Conservation (phyloP, 2,797 vertebrate genomes). For the Tarsius wallacei region DNA sequence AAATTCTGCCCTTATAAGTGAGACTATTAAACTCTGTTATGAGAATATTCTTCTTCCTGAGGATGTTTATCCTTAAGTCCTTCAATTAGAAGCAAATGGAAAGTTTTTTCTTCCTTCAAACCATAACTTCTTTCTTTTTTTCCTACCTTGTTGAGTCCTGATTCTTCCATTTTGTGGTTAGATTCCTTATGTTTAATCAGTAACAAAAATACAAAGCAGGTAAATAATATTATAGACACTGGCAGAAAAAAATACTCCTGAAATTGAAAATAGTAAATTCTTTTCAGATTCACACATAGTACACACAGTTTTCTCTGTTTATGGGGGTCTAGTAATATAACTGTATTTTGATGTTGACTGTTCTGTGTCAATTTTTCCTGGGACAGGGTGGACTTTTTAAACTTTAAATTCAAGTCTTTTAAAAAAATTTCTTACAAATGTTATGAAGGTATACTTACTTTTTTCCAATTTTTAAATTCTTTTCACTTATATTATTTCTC, state of each 20-base stretch:
- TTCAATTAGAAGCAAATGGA: neutral
- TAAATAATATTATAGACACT: neutral
- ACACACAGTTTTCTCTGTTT: neutral
- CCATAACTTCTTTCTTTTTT: neutral
- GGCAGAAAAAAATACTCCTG: neutral
- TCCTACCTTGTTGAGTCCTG: neutral
- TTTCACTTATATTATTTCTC: neutral
- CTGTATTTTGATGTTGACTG: neutral
- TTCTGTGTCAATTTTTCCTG: neutral
- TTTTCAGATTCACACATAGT: neutral
- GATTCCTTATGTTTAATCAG: neutral
- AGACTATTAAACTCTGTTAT: neutral
- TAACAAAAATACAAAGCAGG: neutral
- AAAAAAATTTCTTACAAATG: constrained; percentile 33
- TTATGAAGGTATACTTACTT: neutral
- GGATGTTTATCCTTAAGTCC: neutral
- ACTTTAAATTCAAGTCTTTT: neutral
- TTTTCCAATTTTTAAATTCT: neutral
- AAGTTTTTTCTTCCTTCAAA: neutral
- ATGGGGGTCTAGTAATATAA: neutral
- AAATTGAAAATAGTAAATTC: neutral
- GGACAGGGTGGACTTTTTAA: neutral
- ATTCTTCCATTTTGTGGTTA: neutral
- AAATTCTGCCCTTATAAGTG: neutral
- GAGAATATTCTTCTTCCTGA: neutral